Base-by-base conservation (phyloP, 1,140 invertebrate genomes). In the Zaprionus vittiger region DNA sequence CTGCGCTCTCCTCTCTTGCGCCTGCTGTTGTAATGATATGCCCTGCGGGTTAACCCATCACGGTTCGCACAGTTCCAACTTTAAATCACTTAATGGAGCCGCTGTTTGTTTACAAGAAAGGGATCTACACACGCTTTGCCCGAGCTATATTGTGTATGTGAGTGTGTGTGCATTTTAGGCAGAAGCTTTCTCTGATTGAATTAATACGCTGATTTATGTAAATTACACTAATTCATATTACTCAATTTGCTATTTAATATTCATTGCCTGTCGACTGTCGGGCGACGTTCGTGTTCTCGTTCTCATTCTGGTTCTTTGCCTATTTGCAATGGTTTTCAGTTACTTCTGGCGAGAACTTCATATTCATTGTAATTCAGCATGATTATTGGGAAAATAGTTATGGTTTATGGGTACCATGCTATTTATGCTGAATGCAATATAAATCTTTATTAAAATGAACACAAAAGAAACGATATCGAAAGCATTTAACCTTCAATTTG, bases 221-320 rank as follows among this genome's bases (percentile, higher is more conserved):
- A 91, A 91, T 89, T 89, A 89, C 81, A 90, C 81, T 90, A 90
- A 89, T 89, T 90, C 86, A 67, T 80, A 81, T 89, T 90, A 89
- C 82, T 85, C 85, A 89, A 90, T 89, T 82, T 81, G 85, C 74
- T 90, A 77, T 80, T 82, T 83, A 84, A 89, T 89, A 89, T 81
- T 85, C 85, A 90, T 84, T 71, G 73, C 63, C 63, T 41, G 69
- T 22, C 31, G 24, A 44, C 26, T n/a, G 24, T n/a, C 55, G 65
- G 38, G 54, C 26, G 65, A 64, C 59, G 60, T 67, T 77, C 60
- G 75, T 71, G 78, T 68, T 71, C 62, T 54, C 47, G 20, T 22
- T 71, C 62, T 61, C 81, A 31, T 83, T 61, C 54, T 55, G 11
- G 20, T 22, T 83, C 28, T 55, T 66, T 69, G 22, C 28, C 24